These are phyloP conservation scores for Patella depressa DNA, from an alignment of 2,888 invertebrate genomes.

Conservation along the genomic window DNA sequence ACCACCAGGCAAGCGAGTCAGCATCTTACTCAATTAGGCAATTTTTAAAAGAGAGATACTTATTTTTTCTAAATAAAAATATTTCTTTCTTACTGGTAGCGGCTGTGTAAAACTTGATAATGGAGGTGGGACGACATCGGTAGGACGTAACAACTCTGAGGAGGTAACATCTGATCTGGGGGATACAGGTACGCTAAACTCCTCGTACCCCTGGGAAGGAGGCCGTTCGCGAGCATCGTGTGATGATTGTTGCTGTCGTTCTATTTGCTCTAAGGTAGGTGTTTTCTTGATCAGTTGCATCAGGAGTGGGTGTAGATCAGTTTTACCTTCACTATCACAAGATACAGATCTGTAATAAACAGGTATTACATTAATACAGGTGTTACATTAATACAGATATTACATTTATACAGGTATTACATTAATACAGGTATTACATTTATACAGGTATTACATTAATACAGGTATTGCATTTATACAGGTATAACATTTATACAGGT, in stretches of 20 bases:
- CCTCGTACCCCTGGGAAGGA: background rate
- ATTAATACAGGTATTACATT: no score
- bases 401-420: no score
- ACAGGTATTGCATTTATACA: no score
- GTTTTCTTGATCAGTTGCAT: conserved; percentile 3
- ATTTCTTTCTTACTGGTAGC: background rate
- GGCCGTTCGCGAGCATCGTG: background rate
- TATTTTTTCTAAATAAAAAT: background rate
- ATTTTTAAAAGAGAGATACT: background rate
- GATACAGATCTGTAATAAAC: background rate
- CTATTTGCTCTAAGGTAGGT: background rate
- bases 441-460: no score
- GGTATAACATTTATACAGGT: no score
- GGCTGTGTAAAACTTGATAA: conserved; percentile 3
- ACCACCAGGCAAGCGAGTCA: background rate
- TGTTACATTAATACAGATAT: no score
- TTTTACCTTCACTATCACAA: background rate
- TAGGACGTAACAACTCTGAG: conserved; percentile 9
- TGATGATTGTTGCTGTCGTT: conserved; percentile 12
- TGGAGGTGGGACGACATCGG: conserved; percentile 7
- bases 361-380: no score
- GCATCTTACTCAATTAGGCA: background rate
- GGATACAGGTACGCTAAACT: background rate
- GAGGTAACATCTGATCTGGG: background rate
- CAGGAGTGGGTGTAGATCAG: background rate